Evolutionary conservation across 2,888 invertebrate genomes (phyloP).

Genomic region (Drosophila rellima): DNA sequence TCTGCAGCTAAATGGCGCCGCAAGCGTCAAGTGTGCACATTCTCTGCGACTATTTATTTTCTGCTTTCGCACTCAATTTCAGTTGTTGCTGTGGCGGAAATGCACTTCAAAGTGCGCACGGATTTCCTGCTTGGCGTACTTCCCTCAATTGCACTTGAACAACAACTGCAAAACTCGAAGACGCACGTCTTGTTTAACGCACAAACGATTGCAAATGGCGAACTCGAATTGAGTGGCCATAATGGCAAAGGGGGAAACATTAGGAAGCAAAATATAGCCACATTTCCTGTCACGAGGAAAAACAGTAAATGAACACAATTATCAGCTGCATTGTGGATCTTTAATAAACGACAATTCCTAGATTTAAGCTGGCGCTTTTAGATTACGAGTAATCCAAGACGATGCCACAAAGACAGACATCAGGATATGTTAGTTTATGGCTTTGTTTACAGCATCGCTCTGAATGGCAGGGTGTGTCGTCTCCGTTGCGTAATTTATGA

Average conservation of each 20-base stretch:
- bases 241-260: slow-evolving; percentile 7
- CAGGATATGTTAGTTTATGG: slow-evolving; percentile 53
- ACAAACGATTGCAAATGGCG: slow-evolving; percentile 34
- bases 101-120: slow-evolving; percentile 70
- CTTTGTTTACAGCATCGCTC: slow-evolving; percentile 58
- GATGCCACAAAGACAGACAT: slow-evolving; percentile 8
- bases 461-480: slow-evolving; percentile 43
- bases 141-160: slow-evolving; percentile 22
- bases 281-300: slow-evolving; percentile 52
- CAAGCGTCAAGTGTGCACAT: slow-evolving; percentile 39
- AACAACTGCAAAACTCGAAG: slow-evolving; percentile 19
- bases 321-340: slow-evolving; percentile 32
- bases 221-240: slow-evolving; percentile 36
- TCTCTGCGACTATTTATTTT: slow-evolving; percentile 7
- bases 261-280: slow-evolving; percentile 14
- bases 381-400: slow-evolving; percentile 21
- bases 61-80: slow-evolving; percentile 6
- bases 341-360: neutral
- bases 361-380: slow-evolving; percentile 25
- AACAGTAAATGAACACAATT: slow-evolving; percentile 61
- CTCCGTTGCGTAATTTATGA: slow-evolving; percentile 65
- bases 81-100: slow-evolving; percentile 57
- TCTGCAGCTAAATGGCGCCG: slow-evolving; percentile 47
- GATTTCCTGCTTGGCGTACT: slow-evolving; percentile 63
- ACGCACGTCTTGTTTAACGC: slow-evolving; percentile 31